phyloP scores from a whole-genome alignment of 2,888 invertebrate species.

The Agonopterix arenella region DNA sequence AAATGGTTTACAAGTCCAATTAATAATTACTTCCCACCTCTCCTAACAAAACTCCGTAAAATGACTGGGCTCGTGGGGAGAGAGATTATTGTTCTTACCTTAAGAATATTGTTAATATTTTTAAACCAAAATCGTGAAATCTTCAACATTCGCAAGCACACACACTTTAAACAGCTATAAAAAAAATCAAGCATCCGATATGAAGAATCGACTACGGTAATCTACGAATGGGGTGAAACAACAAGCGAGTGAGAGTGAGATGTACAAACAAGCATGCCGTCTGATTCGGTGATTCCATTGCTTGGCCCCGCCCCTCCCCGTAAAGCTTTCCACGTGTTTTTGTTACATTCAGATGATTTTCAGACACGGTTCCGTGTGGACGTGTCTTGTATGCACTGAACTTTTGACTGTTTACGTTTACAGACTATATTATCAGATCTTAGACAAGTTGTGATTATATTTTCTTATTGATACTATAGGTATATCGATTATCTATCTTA shows the following conservation, averaged over 20 bases:
- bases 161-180: slow-evolving; percentile 55
- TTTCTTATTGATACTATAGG: too few species aligned
- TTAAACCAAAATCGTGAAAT: too few species aligned
- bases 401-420: slow-evolving; percentile 42
- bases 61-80: too few species aligned
- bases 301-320: slow-evolving; percentile 36
- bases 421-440: slow-evolving; percentile 15
- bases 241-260: slow-evolving; percentile 23
- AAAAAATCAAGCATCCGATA: slow-evolving; percentile 52
- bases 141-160: slow-evolving; percentile 12
- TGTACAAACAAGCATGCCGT: slow-evolving; percentile 1
- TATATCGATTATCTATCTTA: too few species aligned
- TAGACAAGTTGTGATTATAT: too few species aligned
- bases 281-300: slow-evolving; percentile 28
- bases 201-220: slow-evolving; percentile 60
- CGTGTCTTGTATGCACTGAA: slow-evolving; percentile 32
- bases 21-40: too few species aligned
- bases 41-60: too few species aligned
- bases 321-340: slow-evolving; percentile 53
- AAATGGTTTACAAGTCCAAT: too few species aligned
- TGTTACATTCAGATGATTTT: slow-evolving; percentile 48
- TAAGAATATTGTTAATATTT: too few species aligned
- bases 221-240: slow-evolving; percentile 45
- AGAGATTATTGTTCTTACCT: too few species aligned
- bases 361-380: slow-evolving; percentile 27